Evolutionary conservation across 2,797 vertebrate genomes (phyloP).

Genomic region (Alfaro cultratus): DNA sequence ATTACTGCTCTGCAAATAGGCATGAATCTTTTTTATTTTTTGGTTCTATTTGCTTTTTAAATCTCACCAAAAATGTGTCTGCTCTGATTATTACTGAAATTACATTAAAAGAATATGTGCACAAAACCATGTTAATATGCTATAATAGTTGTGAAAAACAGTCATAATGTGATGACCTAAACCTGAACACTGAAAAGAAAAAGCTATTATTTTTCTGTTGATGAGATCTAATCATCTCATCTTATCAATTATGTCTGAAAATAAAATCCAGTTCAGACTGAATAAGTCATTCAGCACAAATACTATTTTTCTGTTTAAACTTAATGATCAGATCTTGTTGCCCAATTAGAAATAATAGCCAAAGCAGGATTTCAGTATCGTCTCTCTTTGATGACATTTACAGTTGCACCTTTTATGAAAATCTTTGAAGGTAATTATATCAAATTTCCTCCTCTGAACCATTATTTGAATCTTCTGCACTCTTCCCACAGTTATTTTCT

Average conservation of each 20-base stretch:
- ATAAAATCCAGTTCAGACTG: background rate
- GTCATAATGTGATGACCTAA: background rate
- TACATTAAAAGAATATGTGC: background rate
- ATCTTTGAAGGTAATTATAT: slow-evolving; percentile 27
- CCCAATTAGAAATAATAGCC: slow-evolving; percentile 57
- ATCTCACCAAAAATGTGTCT: background rate
- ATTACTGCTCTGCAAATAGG: background rate
- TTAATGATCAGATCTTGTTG: slow-evolving; percentile 21
- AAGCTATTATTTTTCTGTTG: slow-evolving; percentile 6
- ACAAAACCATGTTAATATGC: background rate
- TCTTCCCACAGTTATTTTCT: slow-evolving; percentile 31
- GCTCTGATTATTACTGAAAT: background rate
- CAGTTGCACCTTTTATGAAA: slow-evolving; percentile 25
- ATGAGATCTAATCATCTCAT: slow-evolving; percentile 16
- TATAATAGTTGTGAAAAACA: slow-evolving; percentile 3
- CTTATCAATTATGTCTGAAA: slow-evolving; percentile 12
- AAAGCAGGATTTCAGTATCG: slow-evolving; percentile 19
- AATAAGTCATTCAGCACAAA: slow-evolving; percentile 21
- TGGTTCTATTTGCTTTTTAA: background rate
- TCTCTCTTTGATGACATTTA: slow-evolving; percentile 20
- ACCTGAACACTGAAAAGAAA: slow-evolving; percentile 11
- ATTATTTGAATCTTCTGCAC: slow-evolving; percentile 27
- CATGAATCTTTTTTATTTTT: background rate
- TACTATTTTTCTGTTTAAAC: slow-evolving; percentile 17
- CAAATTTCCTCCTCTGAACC: slow-evolving; percentile 15